Base-by-base conservation (phyloP, 2,113 vertebrate species). In the Probosciger aterrimus region DNA sequence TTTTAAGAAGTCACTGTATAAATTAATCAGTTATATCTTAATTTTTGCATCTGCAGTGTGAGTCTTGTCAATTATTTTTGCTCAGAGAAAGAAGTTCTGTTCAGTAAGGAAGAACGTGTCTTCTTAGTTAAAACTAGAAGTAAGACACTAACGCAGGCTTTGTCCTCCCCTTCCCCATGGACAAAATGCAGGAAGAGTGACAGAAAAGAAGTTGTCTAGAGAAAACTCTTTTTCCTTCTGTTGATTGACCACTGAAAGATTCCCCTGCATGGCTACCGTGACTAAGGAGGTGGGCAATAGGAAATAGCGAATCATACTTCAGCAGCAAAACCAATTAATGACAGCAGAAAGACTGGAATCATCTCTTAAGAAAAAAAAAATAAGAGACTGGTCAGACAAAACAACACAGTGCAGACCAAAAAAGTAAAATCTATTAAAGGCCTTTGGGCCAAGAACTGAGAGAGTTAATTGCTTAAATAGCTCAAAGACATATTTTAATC, bases 291-390 rank as follows among this genome's bases (percentile, higher is more conserved):
- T 24, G 6, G 11, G 46, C 30, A 89, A 77, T 1, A 24, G 16
- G 22, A 71, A 19, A 20, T 4, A n/a, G 33, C 23, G 13, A 59
- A 59, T 59, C 5, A 22, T 23, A 59, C 33, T 57, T 91, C 91
- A 76, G 73, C 83, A 95, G 76, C 62, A 85, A 86, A 96, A 92
- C 31, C 55, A 89, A 78, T 89, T 79, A 79, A 49, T 71, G 53
- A 59, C 44, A 87, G 25, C 47, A 95, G n/a, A 41, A 86, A 50
- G 43, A 88, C 35, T 85, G 73, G 55, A 41, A 80, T 84, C 2
- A 70, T 46, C 30, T 76, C 33, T 41, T 91, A 41, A 27, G 4
- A 25, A 50, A 63, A 74, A 53, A 50, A 44, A 39, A 35, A 28
- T 71, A n/a, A 28, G 25, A 80, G 59, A 52, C 15, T 53, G 10